Percentiles rank a stretch among this genome's conserved stretches.
phyloP scores from a whole-genome alignment of 2,113 vertebrate genomes.

The Mustelus asterias region DNA sequence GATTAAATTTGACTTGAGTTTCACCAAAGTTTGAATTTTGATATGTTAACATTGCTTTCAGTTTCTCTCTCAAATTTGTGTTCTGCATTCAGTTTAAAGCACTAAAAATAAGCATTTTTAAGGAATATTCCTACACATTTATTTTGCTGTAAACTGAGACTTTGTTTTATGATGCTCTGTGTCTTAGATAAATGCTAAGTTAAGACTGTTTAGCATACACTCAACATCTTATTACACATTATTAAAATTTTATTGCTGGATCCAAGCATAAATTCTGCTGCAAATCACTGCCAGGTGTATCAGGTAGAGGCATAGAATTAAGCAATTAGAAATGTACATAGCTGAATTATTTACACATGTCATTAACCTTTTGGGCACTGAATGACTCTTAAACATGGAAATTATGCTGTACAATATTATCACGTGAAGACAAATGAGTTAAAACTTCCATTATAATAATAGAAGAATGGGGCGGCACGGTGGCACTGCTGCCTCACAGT shows the following conservation, averaged over 20 bases:
- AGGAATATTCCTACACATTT: background rate
- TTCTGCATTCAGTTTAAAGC: background rate
- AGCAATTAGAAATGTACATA: slow-evolving; percentile 32
- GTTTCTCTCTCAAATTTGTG: background rate
- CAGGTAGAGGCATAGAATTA: background rate
- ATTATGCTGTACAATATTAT: background rate
- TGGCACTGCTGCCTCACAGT: too few species aligned
- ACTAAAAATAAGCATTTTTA: background rate
- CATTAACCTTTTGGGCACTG: slow-evolving; percentile 20
- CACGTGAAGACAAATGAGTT: background rate
- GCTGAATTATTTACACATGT: slow-evolving; percentile 27
- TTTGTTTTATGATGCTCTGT: slow-evolving; percentile 9
- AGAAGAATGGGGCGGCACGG: too few species aligned
- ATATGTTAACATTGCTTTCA: background rate
- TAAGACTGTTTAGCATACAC: background rate
- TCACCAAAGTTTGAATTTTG: background rate
- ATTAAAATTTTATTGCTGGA: slow-evolving; percentile 6
- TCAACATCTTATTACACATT: slow-evolving; percentile 11
- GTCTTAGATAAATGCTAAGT: slow-evolving; percentile 17
- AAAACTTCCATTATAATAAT: background rate
- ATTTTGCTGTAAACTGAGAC: background rate
- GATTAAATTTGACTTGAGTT: slow-evolving; percentile 13
- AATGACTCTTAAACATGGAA: slow-evolving; percentile 7
- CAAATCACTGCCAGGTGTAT: slow-evolving; percentile 26
- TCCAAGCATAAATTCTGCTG: background rate